Evolutionary conservation across 2,888 invertebrate genomes (phyloP), one percentile per base, ranked within the genome.

Genomic region (Spilosoma lubricipeda): DNA sequence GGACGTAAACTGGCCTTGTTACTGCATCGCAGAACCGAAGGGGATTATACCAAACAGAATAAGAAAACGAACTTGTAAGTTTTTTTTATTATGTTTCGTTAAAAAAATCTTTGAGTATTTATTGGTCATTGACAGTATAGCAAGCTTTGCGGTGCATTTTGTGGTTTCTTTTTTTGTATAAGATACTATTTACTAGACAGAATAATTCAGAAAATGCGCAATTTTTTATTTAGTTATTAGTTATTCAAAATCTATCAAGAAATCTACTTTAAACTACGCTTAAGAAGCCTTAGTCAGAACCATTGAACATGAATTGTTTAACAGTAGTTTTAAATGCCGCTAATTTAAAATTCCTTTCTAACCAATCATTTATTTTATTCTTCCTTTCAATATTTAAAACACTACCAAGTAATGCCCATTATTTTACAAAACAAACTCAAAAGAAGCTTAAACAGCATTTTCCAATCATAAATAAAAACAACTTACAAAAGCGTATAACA

Each of bases 1-100:
- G 75, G 76, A 75, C 73, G 75, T 81, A 76, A 74, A 78, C 67
- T 76, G 72, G 67, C 79, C 82, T 80, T 76, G 75, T 71, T 71
- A 75, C 75, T 75, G 68, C 75, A 75, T 75, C 68, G 68, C 70
- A 68, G 64, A 69, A 71, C 71, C 63, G 33, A 70, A 77, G 52
- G 30, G 63, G 63, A 74, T 71, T 71, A 75, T 71, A 68, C 45
- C 64, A 42, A 75, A 75, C 68, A 42, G 68, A 75, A 56, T n/a
- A n/a, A n/a, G n/a, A n/a, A n/a, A n/a, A n/a, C n/a, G n/a, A n/a
- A n/a, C n/a, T n/a, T n/a, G n/a, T n/a, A n/a, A n/a, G n/a, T n/a
- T n/a, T n/a, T n/a, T n/a, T n/a, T n/a, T n/a, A n/a, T n/a, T n/a
- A n/a, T n/a, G n/a, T n/a, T n/a, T 74, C 48, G 11, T n/a, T 30